Base-by-base conservation (phyloP, 2,888 invertebrate genomes). In the Erannis defoliaria region DNA sequence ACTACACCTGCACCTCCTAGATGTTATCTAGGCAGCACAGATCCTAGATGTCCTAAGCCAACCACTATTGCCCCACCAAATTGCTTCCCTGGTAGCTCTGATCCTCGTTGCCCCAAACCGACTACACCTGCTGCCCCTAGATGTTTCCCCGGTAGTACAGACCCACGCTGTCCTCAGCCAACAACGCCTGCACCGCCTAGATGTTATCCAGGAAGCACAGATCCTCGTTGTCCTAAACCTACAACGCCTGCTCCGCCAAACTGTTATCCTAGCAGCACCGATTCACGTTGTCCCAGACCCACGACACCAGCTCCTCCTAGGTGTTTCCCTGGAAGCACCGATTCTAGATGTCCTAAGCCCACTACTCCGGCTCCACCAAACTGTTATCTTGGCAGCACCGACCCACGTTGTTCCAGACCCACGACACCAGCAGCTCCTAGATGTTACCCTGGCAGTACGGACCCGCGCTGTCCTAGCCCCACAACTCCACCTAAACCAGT, bases 11-110 rank as follows among this genome's bases (percentile, higher is more conserved):
- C 70, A 5, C 68, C 73, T 18, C 75, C 72, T 5, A 70, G 69
- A 57, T 84, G 85, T 64, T 85, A 81, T 73, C 87, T 86, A n/a
- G 85, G 86, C 53, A 78, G 75, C 4, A 71, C 68, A 0, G 85
- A 86, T 64, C 78, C 83, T 57, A 45, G 84, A 64, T 60, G 81
- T 77, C 60, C 75, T 31, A 18, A 82, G 82, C 75, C 85, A 69
- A 62, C 75, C 69, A 67, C 88, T 23, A 82, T 81, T 0, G 70
- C 64, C 38, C 67, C 78, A 18, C 74, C 74, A 4, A 67, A 57
- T 8, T 74, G 74, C 14, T 74, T 68, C 40, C 73, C 75, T 29
- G 76, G 76, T 0, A 74, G 72, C 14, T 71, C 72, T 72, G 87
- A 75, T 73, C 80, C 72, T 0, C 62, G 84, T 31, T 87, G 87